A percentile compares a stretch with the other conserved stretches of the same genome.
Evolutionary conservation across 2,888 invertebrate genomes (phyloP).

Genomic region (Hirtodrosophila trivittata): DNA sequence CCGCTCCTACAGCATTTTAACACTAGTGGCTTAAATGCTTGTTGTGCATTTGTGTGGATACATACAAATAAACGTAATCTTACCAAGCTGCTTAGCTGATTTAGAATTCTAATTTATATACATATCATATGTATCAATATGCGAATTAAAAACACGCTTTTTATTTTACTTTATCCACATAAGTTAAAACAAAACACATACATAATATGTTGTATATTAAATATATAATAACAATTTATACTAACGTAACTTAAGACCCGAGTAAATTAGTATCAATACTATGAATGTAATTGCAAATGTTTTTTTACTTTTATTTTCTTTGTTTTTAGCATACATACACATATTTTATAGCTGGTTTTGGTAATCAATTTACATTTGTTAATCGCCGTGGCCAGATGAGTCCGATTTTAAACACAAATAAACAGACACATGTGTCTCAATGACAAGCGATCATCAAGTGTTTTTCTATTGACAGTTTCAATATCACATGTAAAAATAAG

Average conservation of each 20-base stretch:
- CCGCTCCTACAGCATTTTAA: too few species aligned
- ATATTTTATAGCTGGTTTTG: slow-evolving; percentile 83
- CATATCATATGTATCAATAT: too few species aligned
- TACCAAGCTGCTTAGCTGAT: too few species aligned
- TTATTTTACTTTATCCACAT: too few species aligned
- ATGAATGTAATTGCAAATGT: slow-evolving; percentile 75
- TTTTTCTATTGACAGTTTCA: slow-evolving; percentile 27
- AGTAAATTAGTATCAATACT: slow-evolving; percentile 52
- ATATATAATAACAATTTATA: slow-evolving; percentile 27
- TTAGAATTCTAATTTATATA: too few species aligned
- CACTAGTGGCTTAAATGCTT: too few species aligned
- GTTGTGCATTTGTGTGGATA: too few species aligned
- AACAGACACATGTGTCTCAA: slow-evolving; percentile 55
- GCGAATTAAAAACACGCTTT: too few species aligned
- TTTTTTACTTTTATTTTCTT: slow-evolving; percentile 80
- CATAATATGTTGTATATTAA: slow-evolving; percentile 33
- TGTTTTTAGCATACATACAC: slow-evolving; percentile 82
- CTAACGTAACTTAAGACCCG: slow-evolving; percentile 36
- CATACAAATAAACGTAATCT: too few species aligned
- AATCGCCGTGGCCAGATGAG: slow-evolving; percentile 78
- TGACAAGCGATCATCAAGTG: slow-evolving; percentile 61
- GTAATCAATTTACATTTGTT: slow-evolving; percentile 80
- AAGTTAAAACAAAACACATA: too few species aligned
- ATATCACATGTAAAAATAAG: slow-evolving; percentile 26
- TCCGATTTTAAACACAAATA: slow-evolving; percentile 66